A percentile compares a stretch with the other conserved stretches of the same genome.
These are phyloP conservation scores for Synergus itoensis DNA, from an alignment of 2,888 invertebrate genomes.

Conservation along the genomic window DNA sequence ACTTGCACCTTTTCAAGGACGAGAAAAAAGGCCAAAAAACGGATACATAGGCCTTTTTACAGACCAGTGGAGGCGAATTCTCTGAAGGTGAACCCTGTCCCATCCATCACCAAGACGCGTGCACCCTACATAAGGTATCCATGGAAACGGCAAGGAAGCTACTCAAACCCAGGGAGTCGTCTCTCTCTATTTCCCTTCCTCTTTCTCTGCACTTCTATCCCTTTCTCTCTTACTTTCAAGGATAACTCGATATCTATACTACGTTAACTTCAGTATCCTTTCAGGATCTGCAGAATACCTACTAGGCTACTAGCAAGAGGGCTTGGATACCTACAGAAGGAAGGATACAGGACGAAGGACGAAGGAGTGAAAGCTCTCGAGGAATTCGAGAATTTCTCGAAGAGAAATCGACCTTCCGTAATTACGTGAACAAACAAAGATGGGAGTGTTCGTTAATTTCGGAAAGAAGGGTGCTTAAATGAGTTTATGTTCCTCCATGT, in stretches of 20 bases:
- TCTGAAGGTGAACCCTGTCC: conserved; percentile 30
- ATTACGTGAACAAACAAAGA: conserved; percentile 35
- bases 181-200: conserved; percentile 38
- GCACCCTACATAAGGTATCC: conserved; percentile 40
- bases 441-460: conserved; percentile 31
- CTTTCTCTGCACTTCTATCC: conserved; percentile 18
- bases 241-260: conserved; percentile 38
- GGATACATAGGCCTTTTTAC: conserved; percentile 29
- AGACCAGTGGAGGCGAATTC: conserved; percentile 33
- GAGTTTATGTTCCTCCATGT: neutral
- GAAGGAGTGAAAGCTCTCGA: neutral
- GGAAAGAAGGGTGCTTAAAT: conserved; percentile 13
- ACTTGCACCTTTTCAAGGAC: neutral
- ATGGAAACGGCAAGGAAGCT: conserved; percentile 43
- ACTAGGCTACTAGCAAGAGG: neutral
- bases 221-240: conserved; percentile 21
- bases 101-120: conserved; percentile 39
- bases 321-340: conserved; percentile 5
- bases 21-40: neutral
- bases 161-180: conserved; percentile 23
- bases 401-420: conserved; percentile 4
- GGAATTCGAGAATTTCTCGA: neutral
- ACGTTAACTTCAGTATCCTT: conserved; percentile 7
- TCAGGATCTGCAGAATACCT: neutral
- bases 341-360: neutral